Conservation (phyloP, 2,888 invertebrate genomes). For the Xiphydria camelus region DNA sequence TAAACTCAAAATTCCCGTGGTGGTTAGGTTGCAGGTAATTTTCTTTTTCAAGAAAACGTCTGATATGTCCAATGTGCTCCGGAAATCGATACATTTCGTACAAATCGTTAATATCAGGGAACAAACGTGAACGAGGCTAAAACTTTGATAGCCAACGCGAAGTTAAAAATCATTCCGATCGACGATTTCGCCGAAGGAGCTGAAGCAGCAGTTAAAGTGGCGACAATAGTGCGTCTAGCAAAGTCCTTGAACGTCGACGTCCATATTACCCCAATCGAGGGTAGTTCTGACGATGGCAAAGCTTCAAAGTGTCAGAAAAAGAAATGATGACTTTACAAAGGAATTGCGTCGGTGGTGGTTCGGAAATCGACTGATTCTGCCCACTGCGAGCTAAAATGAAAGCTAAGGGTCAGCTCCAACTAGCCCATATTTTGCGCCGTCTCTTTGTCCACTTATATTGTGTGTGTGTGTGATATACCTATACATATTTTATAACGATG, state of each 20-base stretch:
- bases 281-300: no score
- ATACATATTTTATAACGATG: no score
- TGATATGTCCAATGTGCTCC: background rate
- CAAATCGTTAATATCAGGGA: constrained; percentile 59
- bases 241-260: constrained; percentile 32
- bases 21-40: constrained; percentile 62
- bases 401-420: no score
- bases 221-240: constrained; percentile 28
- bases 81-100: constrained; percentile 1
- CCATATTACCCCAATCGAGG: constrained; percentile 14
- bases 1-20: constrained; percentile 62
- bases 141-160: constrained; percentile 29
- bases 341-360: no score
- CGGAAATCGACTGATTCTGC: no score
- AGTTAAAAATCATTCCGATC: constrained; percentile 34
- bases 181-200: constrained; percentile 38
- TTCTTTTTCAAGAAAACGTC: background rate
- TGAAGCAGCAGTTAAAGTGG: constrained; percentile 29
- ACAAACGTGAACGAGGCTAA: constrained; percentile 64
- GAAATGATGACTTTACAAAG: no score
- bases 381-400: no score
- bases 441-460: no score
- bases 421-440: no score
- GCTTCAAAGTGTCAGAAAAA: no score
- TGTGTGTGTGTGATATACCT: no score